Percentiles rank a stretch among this genome's conserved stretches.
Conservation (phyloP, 2,113 vertebrate genomes). For the Lota lota region DNA sequence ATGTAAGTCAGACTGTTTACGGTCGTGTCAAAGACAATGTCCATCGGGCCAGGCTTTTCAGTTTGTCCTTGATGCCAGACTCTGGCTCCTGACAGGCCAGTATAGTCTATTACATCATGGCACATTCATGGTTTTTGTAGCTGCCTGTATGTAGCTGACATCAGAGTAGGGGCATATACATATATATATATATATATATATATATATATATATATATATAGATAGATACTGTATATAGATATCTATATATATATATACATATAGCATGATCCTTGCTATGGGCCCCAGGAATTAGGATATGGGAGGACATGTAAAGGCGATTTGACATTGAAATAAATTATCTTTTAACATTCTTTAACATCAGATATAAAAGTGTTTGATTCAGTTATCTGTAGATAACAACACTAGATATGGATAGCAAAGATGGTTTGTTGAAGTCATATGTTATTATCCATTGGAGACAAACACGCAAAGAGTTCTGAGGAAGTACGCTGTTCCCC, state of each 20-base stretch:
- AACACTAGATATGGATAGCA: background rate
- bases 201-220: background rate
- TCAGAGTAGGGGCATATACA: conserved; percentile 40
- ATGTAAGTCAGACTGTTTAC: no score
- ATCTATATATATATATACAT: background rate
- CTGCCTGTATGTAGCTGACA: conserved; percentile 42
- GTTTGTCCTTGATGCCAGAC: conserved; percentile 29
- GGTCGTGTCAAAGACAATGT: conserved; percentile 2
- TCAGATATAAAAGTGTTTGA: background rate
- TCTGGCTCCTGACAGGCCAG: conserved; percentile 5
- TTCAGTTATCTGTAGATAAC: background rate
- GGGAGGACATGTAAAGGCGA: conserved; percentile 32
- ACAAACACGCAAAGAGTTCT: background rate
- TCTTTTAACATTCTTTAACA: conserved; percentile 1
- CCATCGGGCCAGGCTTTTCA: background rate
- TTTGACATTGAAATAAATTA: no score
- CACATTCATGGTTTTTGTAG: conserved; percentile 54
- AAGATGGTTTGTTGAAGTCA: background rate
- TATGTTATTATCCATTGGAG: no score
- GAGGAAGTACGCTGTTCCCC: background rate
- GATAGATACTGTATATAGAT: no score
- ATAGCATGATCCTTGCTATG: conserved; percentile 34
- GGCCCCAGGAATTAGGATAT: conserved; percentile 51
- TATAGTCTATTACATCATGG: conserved; percentile 48
- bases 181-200: background rate